These are phyloP conservation scores for Amblyjoppa fuscipennis DNA, from an alignment of 2,888 invertebrate species.

Conservation along the genomic window DNA sequence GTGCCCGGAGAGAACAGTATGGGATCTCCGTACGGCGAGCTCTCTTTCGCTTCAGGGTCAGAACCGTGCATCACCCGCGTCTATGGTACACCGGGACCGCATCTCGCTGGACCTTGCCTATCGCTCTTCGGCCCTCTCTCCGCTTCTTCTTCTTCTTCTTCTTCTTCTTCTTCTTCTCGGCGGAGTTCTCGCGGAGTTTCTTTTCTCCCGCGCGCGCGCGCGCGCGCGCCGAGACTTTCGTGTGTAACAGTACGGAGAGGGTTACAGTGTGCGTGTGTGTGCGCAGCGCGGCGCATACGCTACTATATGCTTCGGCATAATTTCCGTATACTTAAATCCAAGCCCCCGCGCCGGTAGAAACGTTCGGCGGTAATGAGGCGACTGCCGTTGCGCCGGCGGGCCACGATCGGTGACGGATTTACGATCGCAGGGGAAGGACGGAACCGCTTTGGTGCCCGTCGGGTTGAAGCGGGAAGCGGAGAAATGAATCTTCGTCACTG, in stretches of 20 bases:
- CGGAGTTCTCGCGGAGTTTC: conserved; percentile 27
- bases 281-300: not conserved
- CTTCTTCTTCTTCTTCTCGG: conserved; percentile 8
- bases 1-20: conserved; percentile 61
- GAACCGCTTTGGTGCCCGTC: conserved; percentile 22
- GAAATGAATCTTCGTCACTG: conserved; percentile 49
- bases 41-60: conserved; percentile 82
- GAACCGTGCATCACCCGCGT: conserved; percentile 82
- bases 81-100: conserved; percentile 70
- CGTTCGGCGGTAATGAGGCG: conserved; percentile 77
- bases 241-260: conserved; percentile 54
- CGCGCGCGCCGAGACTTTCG: conserved; percentile 54
- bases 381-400: conserved; percentile 70
- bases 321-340: conserved; percentile 71
- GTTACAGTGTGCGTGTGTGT: not conserved
- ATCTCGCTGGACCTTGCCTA: conserved; percentile 64
- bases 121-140: conserved; percentile 55
- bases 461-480: not conserved
- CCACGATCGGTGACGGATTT: conserved; percentile 78
- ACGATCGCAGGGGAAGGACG: conserved; percentile 69
- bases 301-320: conserved; percentile 63
- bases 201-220: conserved; percentile 60
- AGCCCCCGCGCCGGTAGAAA: conserved; percentile 65
- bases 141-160: conserved; percentile 26
- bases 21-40: conserved; percentile 64